Evolutionary conservation across 37 sponge, comb jelly and placozoan genomes (phyloP).

Genomic region (Cliona cf. orientalis): DNA sequence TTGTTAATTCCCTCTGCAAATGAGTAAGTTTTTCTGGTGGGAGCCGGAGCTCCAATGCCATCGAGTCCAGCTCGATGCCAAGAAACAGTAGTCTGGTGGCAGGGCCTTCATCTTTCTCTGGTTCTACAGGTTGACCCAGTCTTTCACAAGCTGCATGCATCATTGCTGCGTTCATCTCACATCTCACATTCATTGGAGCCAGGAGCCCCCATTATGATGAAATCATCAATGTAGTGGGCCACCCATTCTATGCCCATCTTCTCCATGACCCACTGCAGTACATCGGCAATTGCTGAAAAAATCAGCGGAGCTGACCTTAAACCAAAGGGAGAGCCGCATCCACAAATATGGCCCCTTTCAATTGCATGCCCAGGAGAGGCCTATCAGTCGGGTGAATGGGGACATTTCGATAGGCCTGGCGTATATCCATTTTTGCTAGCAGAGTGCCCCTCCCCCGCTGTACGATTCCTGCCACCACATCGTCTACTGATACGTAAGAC

Average conservation of each 20-base stretch:
- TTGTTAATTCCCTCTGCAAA: background rate
- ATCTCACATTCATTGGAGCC: background rate
- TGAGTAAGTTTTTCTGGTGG: background rate
- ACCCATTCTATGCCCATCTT: background rate
- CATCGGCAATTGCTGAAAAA: conserved; percentile 9
- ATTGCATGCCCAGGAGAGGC: conserved; percentile 6
- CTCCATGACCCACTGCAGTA: background rate
- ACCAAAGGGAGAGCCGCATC: conserved; percentile 19
- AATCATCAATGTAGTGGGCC: conserved; percentile 6
- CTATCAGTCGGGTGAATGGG: conserved; percentile 8
- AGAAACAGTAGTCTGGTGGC: conserved; percentile 3
- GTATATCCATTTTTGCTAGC: conserved; percentile 15
- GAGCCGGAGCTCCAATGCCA: conserved; percentile 4
- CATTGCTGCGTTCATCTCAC: background rate
- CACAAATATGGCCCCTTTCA: background rate
- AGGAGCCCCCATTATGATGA: background rate
- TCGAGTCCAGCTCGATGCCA: conserved; percentile 20
- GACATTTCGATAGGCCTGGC: conserved; percentile 1
- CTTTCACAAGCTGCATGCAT: background rate
- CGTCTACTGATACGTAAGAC: conserved; percentile 6
- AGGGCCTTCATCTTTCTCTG: conserved; percentile 3
- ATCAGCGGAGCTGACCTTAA: conserved; percentile 8
- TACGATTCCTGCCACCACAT: background rate
- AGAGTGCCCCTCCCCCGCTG: conserved; percentile 1
- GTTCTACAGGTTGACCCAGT: background rate